Evolutionary conservation across 2,888 invertebrate species (phyloP), one percentile per base, ranked within the genome.

Genomic region (Brenthis ino): DNA sequence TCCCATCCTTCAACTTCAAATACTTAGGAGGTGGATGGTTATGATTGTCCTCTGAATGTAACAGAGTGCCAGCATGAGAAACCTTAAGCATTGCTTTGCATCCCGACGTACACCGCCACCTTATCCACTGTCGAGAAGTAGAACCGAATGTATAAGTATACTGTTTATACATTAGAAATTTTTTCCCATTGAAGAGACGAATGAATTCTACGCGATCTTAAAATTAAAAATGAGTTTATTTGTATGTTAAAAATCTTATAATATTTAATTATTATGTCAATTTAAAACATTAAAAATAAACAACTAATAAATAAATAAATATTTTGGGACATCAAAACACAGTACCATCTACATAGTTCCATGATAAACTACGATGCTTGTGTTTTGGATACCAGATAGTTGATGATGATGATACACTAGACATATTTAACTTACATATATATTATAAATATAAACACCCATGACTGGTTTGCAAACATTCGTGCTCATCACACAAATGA

Each of bases 141-240:
- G 71, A 74, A 8, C 70, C 72, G 47, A 73, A 76, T 20, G 77
- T 66, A 63, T 79, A 83, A 0, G 82, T 80, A 48, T 77, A 82
- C 6, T 72, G 64, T 8, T 76, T 75, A 58, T 77, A 76, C 75
- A 78, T 71, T 60, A 75, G 74, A 55, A 76, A 75, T 13, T 68
- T 72, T 65, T 79, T 82, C 8, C 63, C 63, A 2, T 63, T 63
- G 37, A 33, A 14, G 14, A 63, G 37, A 20, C 37, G 13, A 54
- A 63, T 63, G 20, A 20, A 63, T 63, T 63, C 14, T 43, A 63
- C 24, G 16, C 37, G 20, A 54, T 43, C 63, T 63, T 63, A 11
- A 54, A 63, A 53, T 16, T 8, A 53, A 53, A 63, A 43, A 63
- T 14, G 13, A 12, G 28, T 11, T 37, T 6, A 43, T 20, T 37